Evolutionary conservation across 2,113 vertebrate species (phyloP).

Genomic region (Phalacrocorax brasilianus): DNA sequence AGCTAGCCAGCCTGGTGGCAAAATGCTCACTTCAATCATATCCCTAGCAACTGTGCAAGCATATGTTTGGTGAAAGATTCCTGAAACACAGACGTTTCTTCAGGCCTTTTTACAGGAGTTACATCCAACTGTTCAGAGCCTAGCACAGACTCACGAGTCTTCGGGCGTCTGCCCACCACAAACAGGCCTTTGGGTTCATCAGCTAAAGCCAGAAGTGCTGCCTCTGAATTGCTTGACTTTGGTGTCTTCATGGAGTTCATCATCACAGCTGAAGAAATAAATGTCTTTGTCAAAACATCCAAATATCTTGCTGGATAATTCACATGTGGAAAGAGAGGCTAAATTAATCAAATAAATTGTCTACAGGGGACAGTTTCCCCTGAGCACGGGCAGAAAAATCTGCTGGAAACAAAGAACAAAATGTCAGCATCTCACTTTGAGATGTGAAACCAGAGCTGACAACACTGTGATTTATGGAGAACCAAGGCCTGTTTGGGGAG

Average conservation of each 20-base stretch:
- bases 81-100: background rate
- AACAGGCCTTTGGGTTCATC: background rate
- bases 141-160: background rate
- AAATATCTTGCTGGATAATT: background rate
- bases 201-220: background rate
- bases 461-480: constrained; percentile 15
- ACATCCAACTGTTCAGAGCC: background rate
- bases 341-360: background rate
- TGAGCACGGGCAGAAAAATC: background rate
- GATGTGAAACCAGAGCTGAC: background rate
- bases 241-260: background rate
- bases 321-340: background rate
- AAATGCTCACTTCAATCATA: background rate
- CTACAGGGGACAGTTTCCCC: background rate
- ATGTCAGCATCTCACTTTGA: background rate
- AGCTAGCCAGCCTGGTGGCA: background rate
- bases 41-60: background rate
- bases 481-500: background rate
- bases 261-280: background rate
- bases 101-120: background rate
- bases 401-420: background rate
- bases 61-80: background rate
- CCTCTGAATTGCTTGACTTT: background rate
- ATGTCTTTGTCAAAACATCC: background rate
- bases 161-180: fast-evolving